Conservation (phyloP, 92 coral and sea anemone genomes). For the Phymanthus crucifer region DNA sequence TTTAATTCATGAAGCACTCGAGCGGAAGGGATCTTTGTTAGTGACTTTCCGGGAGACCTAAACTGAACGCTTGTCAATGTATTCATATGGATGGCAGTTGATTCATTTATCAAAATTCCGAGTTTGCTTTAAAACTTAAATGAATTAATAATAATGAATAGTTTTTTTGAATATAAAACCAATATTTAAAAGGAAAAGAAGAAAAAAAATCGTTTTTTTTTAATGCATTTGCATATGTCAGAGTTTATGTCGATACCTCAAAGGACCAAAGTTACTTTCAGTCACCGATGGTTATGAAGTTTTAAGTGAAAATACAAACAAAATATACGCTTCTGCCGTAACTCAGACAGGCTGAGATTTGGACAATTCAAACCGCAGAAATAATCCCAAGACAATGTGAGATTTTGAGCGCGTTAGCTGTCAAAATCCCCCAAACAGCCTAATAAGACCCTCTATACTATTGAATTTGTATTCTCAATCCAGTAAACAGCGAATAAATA, state of each 20-base stretch:
- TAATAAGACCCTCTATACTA: neutral
- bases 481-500: no score
- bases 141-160: neutral
- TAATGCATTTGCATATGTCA: neutral
- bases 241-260: no score
- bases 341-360: neutral
- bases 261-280: neutral
- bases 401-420: neutral
- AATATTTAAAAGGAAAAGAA: no score
- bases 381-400: neutral
- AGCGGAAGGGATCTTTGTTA: conserved; percentile 1
- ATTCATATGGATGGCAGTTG: neutral
- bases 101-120: neutral
- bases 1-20: neutral
- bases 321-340: neutral
- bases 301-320: neutral
- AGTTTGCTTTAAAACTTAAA: neutral
- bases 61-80: neutral
- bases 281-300: neutral
- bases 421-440: neutral
- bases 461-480: no score
- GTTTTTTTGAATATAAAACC: neutral
- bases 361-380: neutral
- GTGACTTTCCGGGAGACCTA: conserved; percentile 16
- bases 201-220: neutral